Base-by-base conservation (phyloP, 2,888 invertebrate species). In the Bedellia somnulentella region DNA sequence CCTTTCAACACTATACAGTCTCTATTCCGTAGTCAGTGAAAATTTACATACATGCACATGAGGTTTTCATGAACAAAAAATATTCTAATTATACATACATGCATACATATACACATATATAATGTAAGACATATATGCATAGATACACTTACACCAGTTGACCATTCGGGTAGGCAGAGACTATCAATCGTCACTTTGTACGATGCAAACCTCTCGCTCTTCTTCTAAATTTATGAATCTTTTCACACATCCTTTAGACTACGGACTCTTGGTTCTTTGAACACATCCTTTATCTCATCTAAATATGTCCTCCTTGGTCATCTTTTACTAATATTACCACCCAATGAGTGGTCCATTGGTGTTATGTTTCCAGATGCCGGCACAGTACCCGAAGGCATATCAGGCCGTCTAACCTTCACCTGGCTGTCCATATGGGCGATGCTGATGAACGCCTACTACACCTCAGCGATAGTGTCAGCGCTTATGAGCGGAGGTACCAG, bases 391-490 rank as follows among this genome's bases (percentile, higher is more conserved):
- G 42, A 49, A 29, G 54, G 64, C 3, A 33, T 50, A 5, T 57
- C 70, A 12, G 70, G 68, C 0, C 48, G 70, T 1, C 54, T 58
- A 49, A 53, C 59, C 0, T 71, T 71, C 41, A 42, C 52, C 2
- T 59, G 63, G 0, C 37, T 70, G 2, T 70, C 70, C 1, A 36
- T 61, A 5, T 57, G 57, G 5, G 55, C 67, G 0, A 71, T 71
- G 68, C 37, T 71, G 18, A 57, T 71, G 1, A 62, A 71, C 30
- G 66, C 70, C 0, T 70, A 70, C 42, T 71, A 71, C 36, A 63
- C 70, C 1, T 70, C 68, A 0, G 67, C 70, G 3, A 60, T 71
- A 2, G 68, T 71, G 2, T 71, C 70, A 0, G 56, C 60, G 0
- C 52, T 70, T 4, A 61, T 71, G 70, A 58, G 57, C 38, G 48